A percentile compares a stretch with the other conserved stretches of the same genome.
Evolutionary conservation across 2,113 vertebrate genomes (phyloP).

Genomic region (Acrocephalus arundinaceus): DNA sequence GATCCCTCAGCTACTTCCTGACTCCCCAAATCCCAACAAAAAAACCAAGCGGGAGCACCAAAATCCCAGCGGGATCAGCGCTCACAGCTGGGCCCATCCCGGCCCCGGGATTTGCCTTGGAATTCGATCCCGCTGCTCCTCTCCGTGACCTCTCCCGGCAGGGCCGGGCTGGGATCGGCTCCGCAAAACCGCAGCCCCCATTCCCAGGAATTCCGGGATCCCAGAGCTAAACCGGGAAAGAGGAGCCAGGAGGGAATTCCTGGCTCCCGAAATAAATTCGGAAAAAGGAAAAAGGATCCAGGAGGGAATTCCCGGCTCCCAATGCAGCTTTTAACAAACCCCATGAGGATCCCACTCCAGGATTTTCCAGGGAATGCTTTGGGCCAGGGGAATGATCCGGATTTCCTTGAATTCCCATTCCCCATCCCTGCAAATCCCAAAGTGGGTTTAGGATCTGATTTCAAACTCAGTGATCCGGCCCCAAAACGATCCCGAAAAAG

Average conservation of each 20-base stretch:
- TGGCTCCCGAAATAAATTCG: too few relatives aligned
- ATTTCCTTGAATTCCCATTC: neutral
- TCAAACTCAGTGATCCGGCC: neutral
- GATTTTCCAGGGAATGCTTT: neutral
- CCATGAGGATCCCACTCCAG: neutral
- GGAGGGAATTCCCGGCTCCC: neutral
- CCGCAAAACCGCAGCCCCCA: neutral
- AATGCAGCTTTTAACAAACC: slow-evolving; percentile 31
- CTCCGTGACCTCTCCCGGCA: slow-evolving; percentile 35
- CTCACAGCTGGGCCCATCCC: neutral
- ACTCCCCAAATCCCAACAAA: neutral
- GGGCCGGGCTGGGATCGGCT: neutral
- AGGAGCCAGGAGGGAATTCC: neutral
- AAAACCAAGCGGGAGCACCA: accelerated
- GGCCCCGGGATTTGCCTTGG: slow-evolving; percentile 46
- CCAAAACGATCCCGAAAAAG: neutral
- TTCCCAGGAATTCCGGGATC: slow-evolving; percentile 24
- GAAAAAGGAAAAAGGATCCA: neutral
- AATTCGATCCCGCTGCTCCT: slow-evolving; percentile 72
- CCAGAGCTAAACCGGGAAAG: neutral
- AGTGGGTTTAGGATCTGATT: neutral
- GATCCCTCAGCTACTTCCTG: neutral
- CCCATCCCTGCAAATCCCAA: neutral
- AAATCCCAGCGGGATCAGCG: neutral
- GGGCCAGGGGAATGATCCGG: accelerated